These are phyloP conservation scores for Stenoptilia bipunctidactyla DNA, from an alignment of 2,888 invertebrate species.

Conservation along the genomic window DNA sequence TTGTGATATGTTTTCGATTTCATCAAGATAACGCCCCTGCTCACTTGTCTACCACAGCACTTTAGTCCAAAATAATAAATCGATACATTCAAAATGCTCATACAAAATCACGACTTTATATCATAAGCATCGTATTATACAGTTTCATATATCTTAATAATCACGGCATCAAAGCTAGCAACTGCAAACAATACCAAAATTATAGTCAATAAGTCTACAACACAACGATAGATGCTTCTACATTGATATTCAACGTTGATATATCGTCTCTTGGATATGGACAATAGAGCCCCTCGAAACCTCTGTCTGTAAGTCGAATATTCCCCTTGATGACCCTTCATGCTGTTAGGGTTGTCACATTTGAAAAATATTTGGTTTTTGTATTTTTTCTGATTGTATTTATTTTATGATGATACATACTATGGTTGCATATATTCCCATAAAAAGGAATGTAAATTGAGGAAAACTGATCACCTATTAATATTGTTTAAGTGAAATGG, in stretches of 20 bases:
- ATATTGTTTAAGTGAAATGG: too few species aligned
- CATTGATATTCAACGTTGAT: conserved; percentile 60
- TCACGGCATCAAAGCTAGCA: conserved; percentile 36
- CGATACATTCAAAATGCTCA: background rate
- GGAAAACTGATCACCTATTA: too few species aligned
- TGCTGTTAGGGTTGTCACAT: conserved; percentile 26
- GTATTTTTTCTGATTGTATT: too few species aligned
- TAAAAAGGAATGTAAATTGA: too few species aligned
- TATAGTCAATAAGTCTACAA: conserved; percentile 35
- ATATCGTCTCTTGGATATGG: conserved; percentile 37
- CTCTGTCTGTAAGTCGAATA: conserved; percentile 26
- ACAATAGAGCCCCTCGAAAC: conserved; percentile 40
- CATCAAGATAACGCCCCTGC: too few species aligned
- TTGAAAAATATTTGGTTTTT: too few species aligned
- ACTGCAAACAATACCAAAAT: conserved; percentile 42
- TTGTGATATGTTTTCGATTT: too few species aligned
- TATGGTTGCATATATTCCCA: too few species aligned
- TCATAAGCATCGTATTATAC: conserved; percentile 1
- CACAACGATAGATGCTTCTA: conserved; percentile 40
- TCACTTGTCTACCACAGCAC: too few species aligned
- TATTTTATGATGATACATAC: too few species aligned
- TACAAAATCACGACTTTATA: background rate
- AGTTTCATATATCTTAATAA: conserved; percentile 36
- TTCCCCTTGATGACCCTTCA: conserved; percentile 28
- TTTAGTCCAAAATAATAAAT: too few species aligned